Evolutionary conservation across 2,888 invertebrate genomes (phyloP), one percentile per base, ranked within the genome.

Genomic region (Onchidella celtica): DNA sequence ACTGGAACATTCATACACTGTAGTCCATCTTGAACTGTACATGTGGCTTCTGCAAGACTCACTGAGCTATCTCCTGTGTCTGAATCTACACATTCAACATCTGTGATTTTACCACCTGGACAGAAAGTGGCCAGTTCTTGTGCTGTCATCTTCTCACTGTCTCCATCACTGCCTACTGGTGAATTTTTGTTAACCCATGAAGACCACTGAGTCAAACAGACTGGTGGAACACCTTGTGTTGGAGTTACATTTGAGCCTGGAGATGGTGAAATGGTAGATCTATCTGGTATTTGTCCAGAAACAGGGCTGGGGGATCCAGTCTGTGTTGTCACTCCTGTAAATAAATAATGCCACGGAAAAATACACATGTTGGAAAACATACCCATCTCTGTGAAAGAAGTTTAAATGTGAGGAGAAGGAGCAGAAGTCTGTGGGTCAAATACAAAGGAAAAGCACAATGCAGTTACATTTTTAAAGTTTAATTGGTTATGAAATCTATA

Each of bases 21-120:
- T 0, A 97, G 94, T 0, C 97, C 97, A 17, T 94, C 94, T 87
- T 96, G 95, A 82, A 97, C 91, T 63, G 88, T 86, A 81, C 92
- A 92, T 4, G 83, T 86, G 21, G 85, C 81, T 0, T 86, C 87
- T 61, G 90, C 87, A 11, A 89, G 87, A 36, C 88, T 87, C 27
- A 86, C 83, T 65, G 83, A 85, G 73, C 79, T 40, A 47, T 86
- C 85, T 0, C 83, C 82, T n/a, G 86, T 88, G 66, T 83, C 84
- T 0, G 86, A 76, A 36, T 89, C 87, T 32, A 86, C 80, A 84
- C 92, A 92, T 83, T 91, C 88, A n/a, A 91, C 89, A 17, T 86
- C 85, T 4, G 86, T 86, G 29, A 92, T 88, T 69, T 88, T 66
- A 2, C 90, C 90, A 40, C 85, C 88, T 0, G 79, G 78, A 84